Base-by-base conservation (phyloP, 2,113 vertebrate species). In the Leptobrachium leishanense region DNA sequence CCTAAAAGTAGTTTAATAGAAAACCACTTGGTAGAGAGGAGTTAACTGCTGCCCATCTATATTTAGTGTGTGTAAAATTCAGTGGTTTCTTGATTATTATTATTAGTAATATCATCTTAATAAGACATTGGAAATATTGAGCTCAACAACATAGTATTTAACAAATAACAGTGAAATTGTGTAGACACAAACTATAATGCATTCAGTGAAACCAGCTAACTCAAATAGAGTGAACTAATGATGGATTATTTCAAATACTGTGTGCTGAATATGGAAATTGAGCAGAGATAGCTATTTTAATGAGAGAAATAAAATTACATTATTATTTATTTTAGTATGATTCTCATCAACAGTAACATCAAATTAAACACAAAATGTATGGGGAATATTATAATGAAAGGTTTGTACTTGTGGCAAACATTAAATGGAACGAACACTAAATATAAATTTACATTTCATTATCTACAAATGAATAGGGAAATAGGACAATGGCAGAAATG, bases 361-460 rank as follows among this genome's bases (percentile, higher is more conserved):
- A 72, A 78, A 78, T 78, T 64, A 78, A 43, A 53, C 59, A 43
- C 40, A 15, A 44, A 44, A 72, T 65, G 59, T 72, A 72, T 72
- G 76, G 62, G 68, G 40, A 78, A 71, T 78, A 2, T 4, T 54
- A 72, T 78, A 72, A 78, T 72, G 59, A 72, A 65, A 53, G 57
- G 20, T 31, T 54, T 72, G 57, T 65, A 72, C 65, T 78, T 72
- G 76, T 72, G 63, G 59, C 76, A 53, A 78, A 78, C 57, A 63
- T 70, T 62, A 77, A 77, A 71, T 50, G 43, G 20, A 31, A 31
- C 63, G 68, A 78, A 54, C 76, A 65, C 43, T 65, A 78, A 78
- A 78, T 78, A 78, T 44, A 72, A 72, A 77, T 77, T 77, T 71
- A 70, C 76, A 71, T 77, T 77, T 78, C 65, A 76, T 76, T 78